Conservation (phyloP, 2,113 vertebrate genomes). For the Spheniscus mendiculus region DNA sequence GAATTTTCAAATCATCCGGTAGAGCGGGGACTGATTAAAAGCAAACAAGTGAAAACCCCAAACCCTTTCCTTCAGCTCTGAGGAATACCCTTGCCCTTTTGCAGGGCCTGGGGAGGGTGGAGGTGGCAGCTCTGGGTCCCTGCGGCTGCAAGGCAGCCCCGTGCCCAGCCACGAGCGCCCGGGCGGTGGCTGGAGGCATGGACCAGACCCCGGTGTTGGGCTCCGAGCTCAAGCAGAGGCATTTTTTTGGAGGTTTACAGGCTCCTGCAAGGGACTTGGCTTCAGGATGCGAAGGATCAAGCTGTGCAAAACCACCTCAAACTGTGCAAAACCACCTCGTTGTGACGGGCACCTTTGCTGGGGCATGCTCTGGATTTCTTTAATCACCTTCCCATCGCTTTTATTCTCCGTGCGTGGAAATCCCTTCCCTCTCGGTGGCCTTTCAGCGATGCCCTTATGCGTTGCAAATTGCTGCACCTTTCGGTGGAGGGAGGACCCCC, state of each 20-base stretch:
- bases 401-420: background rate
- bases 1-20: background rate
- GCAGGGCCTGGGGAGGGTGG: too few species aligned
- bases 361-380: rapidly evolving
- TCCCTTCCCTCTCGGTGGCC: background rate
- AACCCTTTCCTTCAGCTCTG: background rate
- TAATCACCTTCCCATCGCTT: rapidly evolving
- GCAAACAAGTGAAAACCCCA: background rate
- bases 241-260: background rate
- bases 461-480: background rate
- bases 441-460: background rate
- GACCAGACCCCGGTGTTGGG: background rate
- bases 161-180: background rate
- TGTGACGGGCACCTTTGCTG: rapidly evolving
- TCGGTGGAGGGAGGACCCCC: too few species aligned
- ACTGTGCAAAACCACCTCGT: rapidly evolving
- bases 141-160: rapidly evolving
- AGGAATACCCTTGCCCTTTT: background rate
- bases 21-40: background rate
- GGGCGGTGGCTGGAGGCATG: background rate
- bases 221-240: background rate
- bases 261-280: background rate
- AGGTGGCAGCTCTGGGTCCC: background rate
- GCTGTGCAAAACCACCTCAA: background rate
- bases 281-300: background rate